Evolutionary conservation across 2,888 invertebrate species (phyloP).

Genomic region (Sialis fuliginosa): DNA sequence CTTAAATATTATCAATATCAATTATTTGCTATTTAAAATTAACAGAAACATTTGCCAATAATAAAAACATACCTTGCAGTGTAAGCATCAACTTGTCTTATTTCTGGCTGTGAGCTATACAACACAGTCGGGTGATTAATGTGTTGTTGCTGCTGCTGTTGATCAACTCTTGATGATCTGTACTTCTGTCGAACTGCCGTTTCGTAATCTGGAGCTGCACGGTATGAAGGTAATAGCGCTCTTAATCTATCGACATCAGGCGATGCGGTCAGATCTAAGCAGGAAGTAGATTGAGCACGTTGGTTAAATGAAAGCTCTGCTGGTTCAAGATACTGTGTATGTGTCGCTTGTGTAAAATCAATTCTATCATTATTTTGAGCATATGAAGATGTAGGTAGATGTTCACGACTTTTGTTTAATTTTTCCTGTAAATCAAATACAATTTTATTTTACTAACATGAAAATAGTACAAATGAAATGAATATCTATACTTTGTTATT

Average conservation of each 20-base stretch:
- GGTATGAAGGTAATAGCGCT: slow-evolving; percentile 64
- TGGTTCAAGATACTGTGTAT: slow-evolving; percentile 1
- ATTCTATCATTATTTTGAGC: not conserved
- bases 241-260: slow-evolving; percentile 36
- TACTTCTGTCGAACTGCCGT: slow-evolving; percentile 80
- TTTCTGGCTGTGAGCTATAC: slow-evolving; percentile 60
- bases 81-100: slow-evolving; percentile 34
- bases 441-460: not conserved
- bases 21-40: no score
- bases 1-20: no score
- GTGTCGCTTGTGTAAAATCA: not conserved
- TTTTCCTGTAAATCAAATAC: slow-evolving; percentile 1
- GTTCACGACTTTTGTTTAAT: slow-evolving; percentile 1
- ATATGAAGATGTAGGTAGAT: not conserved
- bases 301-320: slow-evolving; percentile 19
- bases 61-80: slow-evolving; percentile 11
- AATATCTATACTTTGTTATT: no score
- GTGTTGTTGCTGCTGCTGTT: slow-evolving; percentile 7
- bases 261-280: slow-evolving; percentile 34
- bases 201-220: slow-evolving; percentile 90
- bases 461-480: no score
- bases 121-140: slow-evolving; percentile 16
- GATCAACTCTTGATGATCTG: slow-evolving; percentile 34
- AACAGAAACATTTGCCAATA: no score
- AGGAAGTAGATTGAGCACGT: slow-evolving; percentile 45